These are phyloP conservation scores for Tympanuchus pallidicinctus DNA, from an alignment of 2,113 vertebrate species.

Conservation along the genomic window DNA sequence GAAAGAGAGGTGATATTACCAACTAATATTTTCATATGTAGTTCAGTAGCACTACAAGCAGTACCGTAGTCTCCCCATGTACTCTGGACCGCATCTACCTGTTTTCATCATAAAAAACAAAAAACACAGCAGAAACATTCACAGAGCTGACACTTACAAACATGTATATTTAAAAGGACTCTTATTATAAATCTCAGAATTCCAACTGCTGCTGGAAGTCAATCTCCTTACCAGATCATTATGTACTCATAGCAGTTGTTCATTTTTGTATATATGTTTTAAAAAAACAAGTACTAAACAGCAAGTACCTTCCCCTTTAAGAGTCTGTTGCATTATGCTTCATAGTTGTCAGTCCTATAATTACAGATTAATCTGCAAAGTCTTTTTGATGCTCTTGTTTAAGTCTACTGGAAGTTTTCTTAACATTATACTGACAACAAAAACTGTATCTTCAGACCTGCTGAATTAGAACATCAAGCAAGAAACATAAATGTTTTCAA, in stretches of 20 bases:
- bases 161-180: not conserved
- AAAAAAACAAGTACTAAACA: not conserved
- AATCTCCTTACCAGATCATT: not conserved
- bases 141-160: not conserved
- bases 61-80: conserved; percentile 77
- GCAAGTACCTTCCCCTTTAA: not conserved
- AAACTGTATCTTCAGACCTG: not conserved
- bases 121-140: not conserved
- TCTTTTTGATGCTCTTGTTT: not conserved
- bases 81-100: conserved; percentile 82
- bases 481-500: not conserved
- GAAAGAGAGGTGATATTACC: conserved; percentile 87
- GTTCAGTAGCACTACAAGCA: conserved; percentile 45
- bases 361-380: not conserved
- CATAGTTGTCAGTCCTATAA: not conserved
- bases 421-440: not conserved
- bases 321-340: not conserved
- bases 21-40: conserved; percentile 79
- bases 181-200: not conserved
- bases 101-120: conserved; percentile 7
- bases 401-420: not conserved
- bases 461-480: not conserved
- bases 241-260: not conserved
- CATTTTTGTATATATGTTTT: not conserved
- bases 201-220: not conserved